Percentiles rank a stretch among this genome's conserved stretches.
These are phyloP conservation scores for Coreius guichenoti DNA, from an alignment of 2,797 vertebrate species.

Conservation along the genomic window DNA sequence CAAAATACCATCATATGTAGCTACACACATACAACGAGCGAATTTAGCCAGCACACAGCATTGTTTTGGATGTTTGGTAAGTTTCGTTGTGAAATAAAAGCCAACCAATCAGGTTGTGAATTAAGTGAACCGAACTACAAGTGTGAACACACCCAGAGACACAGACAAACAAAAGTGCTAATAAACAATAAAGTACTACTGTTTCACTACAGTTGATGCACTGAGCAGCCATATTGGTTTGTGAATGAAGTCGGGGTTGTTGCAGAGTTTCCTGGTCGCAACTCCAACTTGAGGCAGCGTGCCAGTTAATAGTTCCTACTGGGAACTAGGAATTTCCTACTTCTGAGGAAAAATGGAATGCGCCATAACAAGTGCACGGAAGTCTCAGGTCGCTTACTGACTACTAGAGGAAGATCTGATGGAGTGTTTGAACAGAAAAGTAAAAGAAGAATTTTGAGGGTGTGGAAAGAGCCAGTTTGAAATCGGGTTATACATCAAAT, in stretches of 20 bases:
- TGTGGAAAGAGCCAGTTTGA: not conserved
- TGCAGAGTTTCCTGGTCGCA: not conserved
- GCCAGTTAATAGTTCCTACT: not conserved
- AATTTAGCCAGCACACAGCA: too few relatives aligned
- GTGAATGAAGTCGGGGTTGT: not conserved
- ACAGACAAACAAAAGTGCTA: not conserved
- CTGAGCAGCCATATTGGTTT: not conserved
- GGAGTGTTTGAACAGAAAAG: not conserved
- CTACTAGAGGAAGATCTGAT: not conserved
- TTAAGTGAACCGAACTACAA: too few relatives aligned
- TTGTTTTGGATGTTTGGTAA: too few relatives aligned
- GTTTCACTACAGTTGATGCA: not conserved
- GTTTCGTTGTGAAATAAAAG: too few relatives aligned
- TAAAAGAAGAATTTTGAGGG: not conserved
- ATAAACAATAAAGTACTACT: not conserved
- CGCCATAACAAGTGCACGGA: too few relatives aligned
- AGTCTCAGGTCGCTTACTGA: not conserved
- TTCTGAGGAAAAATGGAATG: not conserved
- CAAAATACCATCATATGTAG: too few relatives aligned
- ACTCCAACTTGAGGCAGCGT: not conserved
- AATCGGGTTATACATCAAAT: not conserved
- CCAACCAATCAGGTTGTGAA: too few relatives aligned
- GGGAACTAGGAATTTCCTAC: not conserved
- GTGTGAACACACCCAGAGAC: not conserved
- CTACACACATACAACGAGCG: too few relatives aligned